phyloP scores from a whole-genome alignment of 2,113 vertebrate species.

The Bostrychus sinensis region DNA sequence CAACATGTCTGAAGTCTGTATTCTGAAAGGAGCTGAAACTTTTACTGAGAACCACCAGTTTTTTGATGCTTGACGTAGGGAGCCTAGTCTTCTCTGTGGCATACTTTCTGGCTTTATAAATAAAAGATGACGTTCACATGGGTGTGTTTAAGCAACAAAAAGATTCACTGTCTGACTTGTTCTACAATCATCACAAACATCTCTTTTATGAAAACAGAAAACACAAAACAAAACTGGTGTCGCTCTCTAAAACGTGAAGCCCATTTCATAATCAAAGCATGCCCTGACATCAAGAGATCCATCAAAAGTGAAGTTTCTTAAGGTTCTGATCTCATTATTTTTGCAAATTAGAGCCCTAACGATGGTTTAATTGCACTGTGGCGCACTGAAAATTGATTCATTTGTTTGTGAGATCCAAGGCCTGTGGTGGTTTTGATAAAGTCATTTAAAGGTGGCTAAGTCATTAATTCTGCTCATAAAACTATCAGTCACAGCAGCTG shows the following conservation, averaged over 20 bases:
- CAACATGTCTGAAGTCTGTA: conserved; percentile 52
- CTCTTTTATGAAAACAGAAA: conserved; percentile 23
- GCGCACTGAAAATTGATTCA: conserved; percentile 35
- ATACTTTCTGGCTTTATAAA: conserved; percentile 69
- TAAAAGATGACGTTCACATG: conserved; percentile 70
- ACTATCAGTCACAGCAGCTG: conserved; percentile 36
- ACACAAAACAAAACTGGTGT: conserved; percentile 33
- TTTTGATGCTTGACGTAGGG: conserved; percentile 57
- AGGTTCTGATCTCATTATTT: conserved; percentile 48
- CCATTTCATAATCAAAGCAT: conserved; percentile 18
- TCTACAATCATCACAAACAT: conserved; percentile 54
- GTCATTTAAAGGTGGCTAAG: conserved; percentile 34
- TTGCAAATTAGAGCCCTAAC: conserved; percentile 42
- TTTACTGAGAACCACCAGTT: conserved; percentile 69
- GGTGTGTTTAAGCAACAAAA: conserved; percentile 72
- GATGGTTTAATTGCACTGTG: conserved; percentile 38
- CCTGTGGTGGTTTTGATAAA: conserved; percentile 42
- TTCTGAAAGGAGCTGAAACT: conserved; percentile 66
- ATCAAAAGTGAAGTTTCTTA: conserved; percentile 37
- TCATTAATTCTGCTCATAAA: conserved; percentile 50
- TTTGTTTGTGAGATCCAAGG: conserved; percentile 39
- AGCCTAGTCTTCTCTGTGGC: conserved; percentile 64
- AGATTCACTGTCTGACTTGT: conserved; percentile 62
- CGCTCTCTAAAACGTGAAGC: conserved; percentile 34
- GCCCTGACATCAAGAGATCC: conserved; percentile 23